Base-by-base conservation (phyloP, 2,888 invertebrate species). In the Linnaemya tessellans region DNA sequence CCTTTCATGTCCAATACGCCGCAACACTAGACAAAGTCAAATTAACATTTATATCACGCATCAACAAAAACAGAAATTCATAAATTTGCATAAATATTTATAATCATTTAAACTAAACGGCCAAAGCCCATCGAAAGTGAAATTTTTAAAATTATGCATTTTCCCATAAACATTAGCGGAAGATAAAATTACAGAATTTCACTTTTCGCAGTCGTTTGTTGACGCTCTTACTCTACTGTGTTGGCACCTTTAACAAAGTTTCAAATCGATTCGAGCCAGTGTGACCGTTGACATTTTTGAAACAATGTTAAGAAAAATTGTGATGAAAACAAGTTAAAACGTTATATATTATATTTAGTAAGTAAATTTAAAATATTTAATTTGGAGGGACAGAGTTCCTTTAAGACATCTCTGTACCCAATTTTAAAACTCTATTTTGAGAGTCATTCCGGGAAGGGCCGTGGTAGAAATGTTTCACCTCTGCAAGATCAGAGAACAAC, bases 51-150 rank as follows among this genome's bases (percentile, higher is more conserved):
- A 38, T 38, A 38, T 51, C 38, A 62, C 22, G 43, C 4, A 15
- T 18, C 30, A 73, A 38, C 62, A 22, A 35, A 35, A 58, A n/a
- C 8, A 30, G 18, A 49, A 38, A 38, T 49, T 9, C 11, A 49
- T 51, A 25, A n/a, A 75, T 64, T 75, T 64, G 46, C 74, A 75
- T 75, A 75, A 51, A 62, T 54, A 64, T 51, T 62, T 60, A 20
- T 22, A 60, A 20, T 46, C 0, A 9, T 20, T 68, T 51, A 1
- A 20, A 20, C 0, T 51, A 18, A 30, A 15, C 8, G 25, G 20
- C 15, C 18, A 60, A 49, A 73, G 60, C n/a, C 13, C 49, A 79
- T 22, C 13, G 62, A 79, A 79, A 79, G 78, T 79, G 68, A 79
- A 70, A 79, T 51, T 68, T 78, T 25, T 64, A 18, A 8, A 30